Evolutionary conservation across 2,888 invertebrate species (phyloP).

Genomic region (Gymnoscelis rufifasciata): DNA sequence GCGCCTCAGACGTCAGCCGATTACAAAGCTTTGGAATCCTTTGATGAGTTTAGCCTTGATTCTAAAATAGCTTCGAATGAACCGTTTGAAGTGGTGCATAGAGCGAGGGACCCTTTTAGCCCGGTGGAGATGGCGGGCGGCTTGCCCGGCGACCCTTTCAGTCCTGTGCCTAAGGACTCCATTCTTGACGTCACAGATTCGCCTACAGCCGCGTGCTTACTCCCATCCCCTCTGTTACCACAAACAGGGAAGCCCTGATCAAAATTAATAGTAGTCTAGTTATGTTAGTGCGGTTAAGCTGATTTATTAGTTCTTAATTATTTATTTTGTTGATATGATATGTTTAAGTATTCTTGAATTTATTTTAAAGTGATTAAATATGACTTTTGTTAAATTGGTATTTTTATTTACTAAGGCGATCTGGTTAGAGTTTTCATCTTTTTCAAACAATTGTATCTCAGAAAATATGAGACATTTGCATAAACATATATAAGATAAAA

Average conservation of each 20-base stretch:
- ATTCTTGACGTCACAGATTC: conserved; percentile 65
- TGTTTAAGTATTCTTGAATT: too few species aligned
- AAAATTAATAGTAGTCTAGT: conserved; percentile 25
- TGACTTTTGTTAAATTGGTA: too few species aligned
- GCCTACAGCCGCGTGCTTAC: conserved; percentile 64
- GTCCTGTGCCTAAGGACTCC: conserved; percentile 28
- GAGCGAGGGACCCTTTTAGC: conserved; percentile 39
- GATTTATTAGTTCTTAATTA: conserved; percentile 29
- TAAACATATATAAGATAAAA: too few species aligned
- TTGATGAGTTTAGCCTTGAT: conserved; percentile 60
- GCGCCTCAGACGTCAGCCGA: conserved; percentile 60
- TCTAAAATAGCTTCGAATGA: conserved; percentile 40
- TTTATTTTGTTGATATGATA: conserved; percentile 26
- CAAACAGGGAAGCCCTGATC: conserved; percentile 45
- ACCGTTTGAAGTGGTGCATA: conserved; percentile 58
- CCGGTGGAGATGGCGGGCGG: conserved; percentile 19
- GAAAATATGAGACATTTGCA: too few species aligned
- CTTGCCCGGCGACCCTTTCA: conserved; percentile 11
- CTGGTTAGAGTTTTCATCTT: too few species aligned
- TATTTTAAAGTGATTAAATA: too few species aligned
- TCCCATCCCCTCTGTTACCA: conserved; percentile 81
- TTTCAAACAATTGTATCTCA: too few species aligned
- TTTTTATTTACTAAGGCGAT: too few species aligned
- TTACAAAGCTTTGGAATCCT: conserved; percentile 47
- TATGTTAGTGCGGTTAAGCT: conserved; percentile 36